Conservation (phyloP, 2,113 vertebrate genomes). For the Entosphenus tridentatus region DNA sequence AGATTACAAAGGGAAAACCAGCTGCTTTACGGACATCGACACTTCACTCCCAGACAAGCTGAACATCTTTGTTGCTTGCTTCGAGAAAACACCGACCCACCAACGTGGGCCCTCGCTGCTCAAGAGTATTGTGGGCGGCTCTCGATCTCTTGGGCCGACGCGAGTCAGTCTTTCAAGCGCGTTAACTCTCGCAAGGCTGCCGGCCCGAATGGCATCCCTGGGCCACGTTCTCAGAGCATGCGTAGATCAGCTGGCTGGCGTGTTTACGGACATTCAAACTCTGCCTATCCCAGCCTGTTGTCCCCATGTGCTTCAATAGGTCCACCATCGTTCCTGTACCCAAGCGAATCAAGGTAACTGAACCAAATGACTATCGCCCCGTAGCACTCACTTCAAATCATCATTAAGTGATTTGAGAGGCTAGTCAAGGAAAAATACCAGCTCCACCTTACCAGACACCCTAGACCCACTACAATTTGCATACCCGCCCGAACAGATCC, state of each 20-base stretch:
- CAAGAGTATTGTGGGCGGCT: neutral
- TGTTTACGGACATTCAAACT: neutral
- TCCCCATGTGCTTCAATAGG: neutral
- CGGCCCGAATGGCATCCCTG: neutral
- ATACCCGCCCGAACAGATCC: neutral
- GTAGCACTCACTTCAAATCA: neutral
- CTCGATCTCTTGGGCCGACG: neutral
- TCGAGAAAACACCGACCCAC: neutral
- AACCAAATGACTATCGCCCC: neutral
- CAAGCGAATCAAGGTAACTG: neutral
- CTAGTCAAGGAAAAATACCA: neutral
- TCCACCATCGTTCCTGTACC: neutral
- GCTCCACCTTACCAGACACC: neutral
- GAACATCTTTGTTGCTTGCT: neutral
- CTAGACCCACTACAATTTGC: conserved; percentile 1
- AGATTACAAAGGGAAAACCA: neutral
- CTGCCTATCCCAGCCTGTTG: neutral
- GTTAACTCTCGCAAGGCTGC: neutral
- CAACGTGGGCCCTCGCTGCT: neutral
- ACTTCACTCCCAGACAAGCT: neutral
- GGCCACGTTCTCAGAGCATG: neutral
- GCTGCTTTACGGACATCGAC: neutral
- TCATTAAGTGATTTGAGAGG: conserved; percentile 1
- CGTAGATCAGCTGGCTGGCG: neutral
- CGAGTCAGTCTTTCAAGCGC: neutral